Conservation (phyloP, 2,888 invertebrate species). For the Xestia xanthographa region DNA sequence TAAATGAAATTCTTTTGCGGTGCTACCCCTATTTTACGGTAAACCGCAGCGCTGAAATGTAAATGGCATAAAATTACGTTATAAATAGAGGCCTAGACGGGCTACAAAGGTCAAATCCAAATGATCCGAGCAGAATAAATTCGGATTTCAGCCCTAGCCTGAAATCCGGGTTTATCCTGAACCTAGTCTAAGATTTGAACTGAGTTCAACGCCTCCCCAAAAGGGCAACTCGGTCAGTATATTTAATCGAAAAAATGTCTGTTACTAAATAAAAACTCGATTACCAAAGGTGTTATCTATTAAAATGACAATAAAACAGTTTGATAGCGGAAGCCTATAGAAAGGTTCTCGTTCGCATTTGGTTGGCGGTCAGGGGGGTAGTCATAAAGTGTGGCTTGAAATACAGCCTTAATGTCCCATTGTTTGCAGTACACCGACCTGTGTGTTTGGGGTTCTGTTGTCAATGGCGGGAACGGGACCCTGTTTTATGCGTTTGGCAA, state of each 20-base stretch:
- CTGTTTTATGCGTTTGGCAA: background rate
- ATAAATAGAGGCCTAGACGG: conserved; percentile 22
- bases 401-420: conserved; percentile 65
- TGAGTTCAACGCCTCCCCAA: conserved; percentile 46
- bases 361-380: conserved; percentile 58
- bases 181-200: conserved; percentile 13
- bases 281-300: conserved; percentile 58
- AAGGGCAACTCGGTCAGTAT: conserved; percentile 42
- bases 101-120: conserved; percentile 18
- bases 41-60: background rate
- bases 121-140: conserved; percentile 12
- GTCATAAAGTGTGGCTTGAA: conserved; percentile 62
- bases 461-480: background rate
- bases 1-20: background rate
- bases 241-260: conserved; percentile 16
- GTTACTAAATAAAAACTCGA: conserved; percentile 47
- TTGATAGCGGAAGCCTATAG: conserved; percentile 64
- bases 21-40: background rate
- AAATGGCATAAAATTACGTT: background rate
- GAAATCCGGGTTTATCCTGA: conserved; percentile 39
- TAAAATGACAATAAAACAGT: conserved; percentile 58
- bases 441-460: conserved; percentile 47
- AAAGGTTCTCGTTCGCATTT: conserved; percentile 55
- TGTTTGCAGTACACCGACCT: conserved; percentile 67
- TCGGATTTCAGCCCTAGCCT: conserved; percentile 8